Conservation (phyloP, 2,113 vertebrate species). For the Psilopogon haemacephalus region DNA sequence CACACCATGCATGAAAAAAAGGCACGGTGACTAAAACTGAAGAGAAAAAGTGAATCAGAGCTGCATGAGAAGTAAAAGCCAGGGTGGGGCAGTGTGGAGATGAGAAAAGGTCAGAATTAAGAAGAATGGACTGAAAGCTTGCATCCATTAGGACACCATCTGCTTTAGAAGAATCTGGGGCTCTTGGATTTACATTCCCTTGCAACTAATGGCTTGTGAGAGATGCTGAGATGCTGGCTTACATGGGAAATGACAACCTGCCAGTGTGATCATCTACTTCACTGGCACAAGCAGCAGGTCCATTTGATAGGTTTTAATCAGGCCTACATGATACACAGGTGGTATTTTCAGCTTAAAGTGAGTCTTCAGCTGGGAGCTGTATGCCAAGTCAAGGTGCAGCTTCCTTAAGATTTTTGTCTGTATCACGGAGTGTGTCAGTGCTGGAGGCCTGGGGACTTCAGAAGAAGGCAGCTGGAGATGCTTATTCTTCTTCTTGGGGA, state of each 20-base stretch:
- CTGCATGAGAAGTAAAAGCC: background rate
- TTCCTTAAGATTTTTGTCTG: background rate
- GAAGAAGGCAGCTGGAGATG: background rate
- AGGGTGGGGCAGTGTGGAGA: background rate
- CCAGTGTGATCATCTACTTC: background rate
- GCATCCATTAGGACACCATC: background rate
- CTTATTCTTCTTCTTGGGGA: background rate
- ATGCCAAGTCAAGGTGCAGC: background rate
- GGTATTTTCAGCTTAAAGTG: background rate
- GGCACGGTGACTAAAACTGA: background rate
- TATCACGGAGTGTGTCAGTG: fast-evolving
- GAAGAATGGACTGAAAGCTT: background rate
- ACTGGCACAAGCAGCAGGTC: background rate
- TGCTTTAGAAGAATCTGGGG: background rate
- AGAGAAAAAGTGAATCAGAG: conserved; percentile 21
- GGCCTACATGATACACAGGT: background rate
- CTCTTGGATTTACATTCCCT: background rate
- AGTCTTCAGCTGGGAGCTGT: background rate
- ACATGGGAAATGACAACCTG: background rate
- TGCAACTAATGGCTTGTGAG: background rate
- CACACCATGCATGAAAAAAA: background rate
- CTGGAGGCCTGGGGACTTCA: background rate
- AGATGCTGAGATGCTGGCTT: background rate
- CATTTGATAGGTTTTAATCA: background rate
- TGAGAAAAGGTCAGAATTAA: background rate